A percentile compares a stretch with the other conserved stretches of the same genome.
phyloP scores from a whole-genome alignment of 2,113 vertebrate genomes.

The Pachyramphus minor region DNA sequence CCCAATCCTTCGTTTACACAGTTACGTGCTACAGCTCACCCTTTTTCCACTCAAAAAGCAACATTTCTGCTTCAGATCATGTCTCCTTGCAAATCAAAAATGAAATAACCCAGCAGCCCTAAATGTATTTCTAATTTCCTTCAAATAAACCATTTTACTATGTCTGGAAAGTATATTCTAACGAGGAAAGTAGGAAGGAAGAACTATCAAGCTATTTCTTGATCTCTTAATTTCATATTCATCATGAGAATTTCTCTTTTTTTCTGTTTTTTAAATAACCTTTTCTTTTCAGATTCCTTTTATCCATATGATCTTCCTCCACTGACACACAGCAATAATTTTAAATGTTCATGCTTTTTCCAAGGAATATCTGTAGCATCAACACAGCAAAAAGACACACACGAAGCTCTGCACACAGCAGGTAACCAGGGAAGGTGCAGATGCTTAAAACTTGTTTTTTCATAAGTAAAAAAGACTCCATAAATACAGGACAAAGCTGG shows the following conservation, averaged over 20 bases:
- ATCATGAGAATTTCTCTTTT: neutral
- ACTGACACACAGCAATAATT: neutral
- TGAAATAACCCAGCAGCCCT: slow-evolving; percentile 55
- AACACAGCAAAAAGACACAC: neutral
- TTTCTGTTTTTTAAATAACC: neutral
- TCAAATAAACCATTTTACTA: slow-evolving; percentile 41
- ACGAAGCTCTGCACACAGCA: neutral
- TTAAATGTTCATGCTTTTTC: neutral
- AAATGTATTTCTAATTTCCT: slow-evolving; percentile 51
- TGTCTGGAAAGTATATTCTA: slow-evolving; percentile 20
- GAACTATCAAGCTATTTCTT: neutral
- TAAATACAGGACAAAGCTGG: neutral
- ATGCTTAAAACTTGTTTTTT: neutral
- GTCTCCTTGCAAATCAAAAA: slow-evolving; percentile 18
- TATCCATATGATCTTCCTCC: neutral
- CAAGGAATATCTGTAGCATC: neutral
- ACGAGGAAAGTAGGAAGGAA: neutral
- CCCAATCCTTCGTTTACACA: neutral
- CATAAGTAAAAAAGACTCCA: neutral
- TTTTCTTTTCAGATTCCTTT: neutral
- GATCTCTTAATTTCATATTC: neutral
- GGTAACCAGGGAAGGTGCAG: neutral
- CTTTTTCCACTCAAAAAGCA: slow-evolving; percentile 3
- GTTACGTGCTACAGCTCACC: neutral
- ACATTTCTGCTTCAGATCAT: neutral